Percentiles rank a stretch among this genome's conserved stretches.
phyloP scores from a whole-genome alignment of 2,797 vertebrate species.

The Tadarida brasiliensis region DNA sequence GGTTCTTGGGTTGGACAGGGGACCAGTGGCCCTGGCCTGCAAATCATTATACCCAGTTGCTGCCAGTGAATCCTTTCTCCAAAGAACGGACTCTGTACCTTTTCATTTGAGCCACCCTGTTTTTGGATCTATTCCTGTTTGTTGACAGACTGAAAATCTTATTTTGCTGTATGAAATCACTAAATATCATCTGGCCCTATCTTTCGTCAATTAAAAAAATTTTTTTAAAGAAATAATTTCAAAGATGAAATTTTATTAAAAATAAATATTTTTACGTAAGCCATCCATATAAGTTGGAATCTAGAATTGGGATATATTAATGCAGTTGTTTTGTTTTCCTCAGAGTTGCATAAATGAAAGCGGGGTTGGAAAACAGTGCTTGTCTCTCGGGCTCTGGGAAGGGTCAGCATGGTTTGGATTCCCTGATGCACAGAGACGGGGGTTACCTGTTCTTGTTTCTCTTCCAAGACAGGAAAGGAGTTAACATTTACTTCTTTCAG shows the following conservation, averaged over 20 bases:
- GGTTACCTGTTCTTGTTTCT: background rate
- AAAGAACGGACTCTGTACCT: background rate
- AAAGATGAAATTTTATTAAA: background rate
- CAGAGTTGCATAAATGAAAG: background rate
- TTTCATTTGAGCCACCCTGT: background rate
- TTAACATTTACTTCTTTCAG: background rate
- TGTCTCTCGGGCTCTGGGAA: background rate
- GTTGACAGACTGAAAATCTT: background rate
- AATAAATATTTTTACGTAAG: background rate
- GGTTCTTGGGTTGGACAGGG: background rate
- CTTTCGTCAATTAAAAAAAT: background rate
- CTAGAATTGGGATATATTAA: background rate
- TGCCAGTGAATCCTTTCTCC: background rate
- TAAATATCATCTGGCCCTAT: background rate
- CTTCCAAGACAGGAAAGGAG: background rate
- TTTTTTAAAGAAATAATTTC: background rate
- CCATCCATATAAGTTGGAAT: background rate
- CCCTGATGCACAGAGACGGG: background rate
- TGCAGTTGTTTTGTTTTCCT: background rate
- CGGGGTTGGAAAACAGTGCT: background rate
- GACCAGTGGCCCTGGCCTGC: background rate
- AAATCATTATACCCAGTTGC: background rate
- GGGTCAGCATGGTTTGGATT: background rate
- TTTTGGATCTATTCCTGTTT: background rate
- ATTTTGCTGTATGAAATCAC: background rate